These are phyloP conservation scores for Corydoras sp. DNA, from an alignment of 2,113 vertebrate species.

Conservation along the genomic window DNA sequence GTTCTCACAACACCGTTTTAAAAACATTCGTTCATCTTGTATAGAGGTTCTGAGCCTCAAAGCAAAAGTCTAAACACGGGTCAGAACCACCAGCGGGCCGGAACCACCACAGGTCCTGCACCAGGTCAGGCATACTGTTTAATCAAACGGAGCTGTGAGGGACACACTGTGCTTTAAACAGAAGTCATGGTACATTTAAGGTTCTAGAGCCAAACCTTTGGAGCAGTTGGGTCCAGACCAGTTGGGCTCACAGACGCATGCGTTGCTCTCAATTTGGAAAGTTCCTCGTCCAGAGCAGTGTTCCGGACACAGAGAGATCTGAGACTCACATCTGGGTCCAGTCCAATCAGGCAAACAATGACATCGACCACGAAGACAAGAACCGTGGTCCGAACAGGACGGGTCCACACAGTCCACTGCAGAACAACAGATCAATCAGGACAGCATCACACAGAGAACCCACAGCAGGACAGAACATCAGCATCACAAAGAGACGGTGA, in stretches of 20 bases:
- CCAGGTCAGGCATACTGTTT: too few species aligned
- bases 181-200: background rate
- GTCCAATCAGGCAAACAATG: slow-evolving; percentile 95
- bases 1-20: too few species aligned
- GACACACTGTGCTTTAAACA: too few species aligned
- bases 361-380: slow-evolving; percentile 91
- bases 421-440: background rate
- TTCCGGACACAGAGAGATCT: slow-evolving; percentile 90
- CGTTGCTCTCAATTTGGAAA: slow-evolving; percentile 83
- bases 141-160: too few species aligned
- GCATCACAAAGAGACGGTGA: too few species aligned
- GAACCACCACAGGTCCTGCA: too few species aligned
- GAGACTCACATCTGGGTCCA: slow-evolving; percentile 82
- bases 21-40: too few species aligned
- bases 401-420: slow-evolving; percentile 91
- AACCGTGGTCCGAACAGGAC: slow-evolving; percentile 82
- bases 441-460: too few species aligned
- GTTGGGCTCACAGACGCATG: slow-evolving; percentile 84
- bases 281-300: slow-evolving; percentile 92
- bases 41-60: too few species aligned
- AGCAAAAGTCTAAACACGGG: too few species aligned
- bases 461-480: too few species aligned
- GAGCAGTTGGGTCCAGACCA: slow-evolving; percentile 96
- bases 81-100: too few species aligned
- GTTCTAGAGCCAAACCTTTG: slow-evolving; percentile 69